Percentiles rank a stretch among this genome's conserved stretches.
These are phyloP conservation scores for Leptosomus discolor DNA, from an alignment of 2,113 vertebrate species.

Conservation along the genomic window DNA sequence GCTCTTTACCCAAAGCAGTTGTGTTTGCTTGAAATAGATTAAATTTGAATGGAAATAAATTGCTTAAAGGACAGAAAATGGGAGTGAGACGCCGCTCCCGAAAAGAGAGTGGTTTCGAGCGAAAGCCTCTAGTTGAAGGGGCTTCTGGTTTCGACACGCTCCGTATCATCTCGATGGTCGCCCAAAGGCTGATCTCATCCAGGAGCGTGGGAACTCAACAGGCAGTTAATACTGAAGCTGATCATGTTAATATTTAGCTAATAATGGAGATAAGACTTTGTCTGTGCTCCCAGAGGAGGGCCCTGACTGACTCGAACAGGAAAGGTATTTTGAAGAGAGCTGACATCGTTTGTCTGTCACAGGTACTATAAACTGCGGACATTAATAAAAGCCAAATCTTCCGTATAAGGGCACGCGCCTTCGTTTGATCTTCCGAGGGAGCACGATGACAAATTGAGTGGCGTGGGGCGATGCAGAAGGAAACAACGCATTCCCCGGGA, in stretches of 20 bases:
- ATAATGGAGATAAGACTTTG: accelerated
- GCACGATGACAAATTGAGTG: accelerated
- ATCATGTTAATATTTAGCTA: background rate
- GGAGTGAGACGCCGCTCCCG: background rate
- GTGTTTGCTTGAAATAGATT: background rate
- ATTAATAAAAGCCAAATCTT: accelerated
- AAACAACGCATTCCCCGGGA: accelerated
- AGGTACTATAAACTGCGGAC: background rate
- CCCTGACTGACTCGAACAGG: accelerated
- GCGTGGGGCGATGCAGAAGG: accelerated
- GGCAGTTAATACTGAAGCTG: background rate
- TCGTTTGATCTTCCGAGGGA: accelerated
- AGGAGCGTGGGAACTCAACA: accelerated
- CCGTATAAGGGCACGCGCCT: accelerated
- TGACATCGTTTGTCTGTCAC: background rate
- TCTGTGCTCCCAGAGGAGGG: background rate
- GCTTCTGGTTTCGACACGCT: background rate
- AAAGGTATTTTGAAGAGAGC: background rate
- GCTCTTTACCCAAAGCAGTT: background rate
- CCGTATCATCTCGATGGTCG: accelerated
- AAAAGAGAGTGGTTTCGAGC: background rate
- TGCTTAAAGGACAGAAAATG: background rate
- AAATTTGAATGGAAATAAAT: background rate
- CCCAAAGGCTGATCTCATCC: background rate
- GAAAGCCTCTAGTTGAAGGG: accelerated